Evolutionary conservation across 2,888 invertebrate species (phyloP).

Genomic region (Drosophila maculinotata): DNA sequence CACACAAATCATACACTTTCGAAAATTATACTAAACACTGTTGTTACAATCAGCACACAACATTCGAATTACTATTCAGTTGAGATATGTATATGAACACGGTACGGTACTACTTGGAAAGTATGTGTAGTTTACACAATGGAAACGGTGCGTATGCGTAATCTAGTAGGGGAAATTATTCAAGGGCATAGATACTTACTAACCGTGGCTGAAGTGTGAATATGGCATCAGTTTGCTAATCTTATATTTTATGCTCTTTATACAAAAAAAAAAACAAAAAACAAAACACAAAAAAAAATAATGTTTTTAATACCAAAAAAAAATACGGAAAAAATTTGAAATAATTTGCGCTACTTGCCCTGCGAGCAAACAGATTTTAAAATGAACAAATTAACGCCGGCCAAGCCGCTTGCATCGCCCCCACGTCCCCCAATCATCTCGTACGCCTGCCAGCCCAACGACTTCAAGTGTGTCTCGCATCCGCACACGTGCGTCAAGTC

Average conservation of each 20-base stretch:
- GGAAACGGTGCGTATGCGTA: conserved; percentile 46
- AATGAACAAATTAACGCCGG: conserved; percentile 53
- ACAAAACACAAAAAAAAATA: conserved; percentile 6
- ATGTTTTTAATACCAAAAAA: conserved; percentile 8
- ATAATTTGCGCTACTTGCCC: background rate
- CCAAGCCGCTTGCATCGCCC: conserved; percentile 44
- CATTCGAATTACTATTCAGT: background rate
- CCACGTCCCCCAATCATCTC: conserved; percentile 49
- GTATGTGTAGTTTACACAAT: conserved; percentile 4
- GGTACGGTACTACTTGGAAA: background rate
- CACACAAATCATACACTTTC: background rate
- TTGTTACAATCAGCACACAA: conserved; percentile 6
- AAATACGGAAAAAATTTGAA: conserved; percentile 11
- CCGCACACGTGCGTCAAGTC: conserved; percentile 84
- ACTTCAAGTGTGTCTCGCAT: conserved; percentile 85
- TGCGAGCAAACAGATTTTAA: conserved; percentile 76
- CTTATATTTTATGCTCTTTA: conserved; percentile 41
- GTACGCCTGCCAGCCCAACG: conserved; percentile 80
- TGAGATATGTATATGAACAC: background rate
- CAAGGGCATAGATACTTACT: conserved; percentile 21
- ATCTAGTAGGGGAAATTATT: conserved; percentile 9
- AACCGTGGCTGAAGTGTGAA: conserved; percentile 32
- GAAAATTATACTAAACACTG: conserved; percentile 10
- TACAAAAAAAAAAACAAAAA: conserved; percentile 10
- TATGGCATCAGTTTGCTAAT: conserved; percentile 37